Evolutionary conservation across 2,113 vertebrate genomes (phyloP).

Genomic region (Calypte anna): DNA sequence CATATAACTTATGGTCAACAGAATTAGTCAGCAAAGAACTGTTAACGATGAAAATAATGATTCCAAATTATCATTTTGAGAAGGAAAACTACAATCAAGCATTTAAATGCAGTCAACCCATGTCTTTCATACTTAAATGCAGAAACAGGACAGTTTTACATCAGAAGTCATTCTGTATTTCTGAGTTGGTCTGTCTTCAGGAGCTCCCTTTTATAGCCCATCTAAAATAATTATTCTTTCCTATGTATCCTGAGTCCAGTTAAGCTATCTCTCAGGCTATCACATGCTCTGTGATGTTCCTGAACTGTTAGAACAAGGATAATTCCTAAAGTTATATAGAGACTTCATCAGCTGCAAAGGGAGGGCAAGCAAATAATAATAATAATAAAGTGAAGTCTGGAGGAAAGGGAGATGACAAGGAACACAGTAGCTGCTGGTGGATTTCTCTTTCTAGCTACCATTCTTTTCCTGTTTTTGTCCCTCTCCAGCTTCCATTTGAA

Average conservation of each 20-base stretch:
- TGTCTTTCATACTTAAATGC: not conserved
- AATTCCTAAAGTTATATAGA: not conserved
- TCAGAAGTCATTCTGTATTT: not conserved
- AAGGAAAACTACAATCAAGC: not conserved
- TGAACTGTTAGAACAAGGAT: not conserved
- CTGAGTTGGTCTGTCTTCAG: not conserved
- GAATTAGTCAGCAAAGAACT: not conserved
- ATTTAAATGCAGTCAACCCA: not conserved
- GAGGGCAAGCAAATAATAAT: not conserved
- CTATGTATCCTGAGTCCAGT: not conserved
- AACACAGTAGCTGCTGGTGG: not conserved
- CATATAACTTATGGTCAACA: not conserved
- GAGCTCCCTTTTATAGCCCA: not conserved
- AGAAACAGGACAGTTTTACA: not conserved
- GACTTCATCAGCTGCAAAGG: not conserved
- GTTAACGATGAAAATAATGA: not conserved
- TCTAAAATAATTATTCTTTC: not conserved
- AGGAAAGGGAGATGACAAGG: not conserved
- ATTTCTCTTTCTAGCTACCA: not conserved
- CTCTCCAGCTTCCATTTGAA: not conserved
- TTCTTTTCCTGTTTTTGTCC: not conserved
- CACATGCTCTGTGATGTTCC: not conserved
- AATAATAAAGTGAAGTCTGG: not conserved
- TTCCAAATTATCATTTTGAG: not conserved
- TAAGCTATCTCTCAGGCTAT: not conserved